These are phyloP conservation scores for Tylochromis polylepis DNA, from an alignment of 2,113 vertebrate species.

Conservation along the genomic window DNA sequence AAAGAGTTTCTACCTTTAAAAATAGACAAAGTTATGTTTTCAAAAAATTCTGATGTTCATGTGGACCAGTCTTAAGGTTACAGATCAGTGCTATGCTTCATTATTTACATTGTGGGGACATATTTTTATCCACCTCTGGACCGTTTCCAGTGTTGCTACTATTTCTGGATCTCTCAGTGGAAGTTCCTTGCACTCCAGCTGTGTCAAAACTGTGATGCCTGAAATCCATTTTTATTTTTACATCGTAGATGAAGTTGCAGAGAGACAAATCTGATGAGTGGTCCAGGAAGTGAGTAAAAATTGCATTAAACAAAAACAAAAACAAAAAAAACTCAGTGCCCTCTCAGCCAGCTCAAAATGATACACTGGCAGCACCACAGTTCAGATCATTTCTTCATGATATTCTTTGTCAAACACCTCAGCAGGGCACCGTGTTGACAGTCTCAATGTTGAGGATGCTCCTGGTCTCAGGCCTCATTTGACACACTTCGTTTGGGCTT, in stretches of 20 bases:
- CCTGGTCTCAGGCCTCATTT: background rate
- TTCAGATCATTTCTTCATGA: background rate
- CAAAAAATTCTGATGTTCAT: background rate
- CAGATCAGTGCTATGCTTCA: background rate
- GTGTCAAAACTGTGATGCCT: background rate
- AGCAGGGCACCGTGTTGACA: accelerated
- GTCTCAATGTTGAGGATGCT: background rate
- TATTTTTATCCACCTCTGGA: background rate
- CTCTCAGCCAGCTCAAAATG: background rate
- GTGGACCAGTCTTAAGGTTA: background rate
- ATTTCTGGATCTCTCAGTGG: background rate
- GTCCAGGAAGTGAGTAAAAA: background rate
- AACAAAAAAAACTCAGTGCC: background rate
- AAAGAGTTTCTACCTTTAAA: background rate
- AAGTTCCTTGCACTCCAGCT: background rate
- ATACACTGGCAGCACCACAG: background rate
- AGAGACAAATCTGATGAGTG: background rate
- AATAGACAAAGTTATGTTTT: background rate
- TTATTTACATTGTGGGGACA: background rate
- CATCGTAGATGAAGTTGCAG: background rate
- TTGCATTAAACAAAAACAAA: background rate
- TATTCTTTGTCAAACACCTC: background rate
- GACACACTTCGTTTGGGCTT: background rate
- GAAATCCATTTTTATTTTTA: background rate
- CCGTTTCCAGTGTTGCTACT: background rate